Evolutionary conservation across 2,797 vertebrate species (phyloP).

Genomic region (Acanthiza pusilla): DNA sequence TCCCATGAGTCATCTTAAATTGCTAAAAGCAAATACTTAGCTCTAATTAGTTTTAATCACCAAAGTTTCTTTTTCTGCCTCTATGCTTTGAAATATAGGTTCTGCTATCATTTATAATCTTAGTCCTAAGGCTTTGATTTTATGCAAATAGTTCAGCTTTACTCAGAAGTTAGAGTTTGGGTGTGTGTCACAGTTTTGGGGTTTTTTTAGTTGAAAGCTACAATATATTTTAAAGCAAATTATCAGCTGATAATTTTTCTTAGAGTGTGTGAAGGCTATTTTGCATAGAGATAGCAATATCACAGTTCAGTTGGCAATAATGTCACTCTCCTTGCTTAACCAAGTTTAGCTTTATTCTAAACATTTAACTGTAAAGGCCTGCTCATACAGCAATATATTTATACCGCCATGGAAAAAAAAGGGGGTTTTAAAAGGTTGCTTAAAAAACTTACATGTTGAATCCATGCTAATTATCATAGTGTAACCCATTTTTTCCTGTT

Average conservation of each 20-base stretch:
- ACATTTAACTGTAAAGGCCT: background rate
- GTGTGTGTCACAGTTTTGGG: background rate
- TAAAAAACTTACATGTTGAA: background rate
- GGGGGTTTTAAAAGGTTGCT: background rate
- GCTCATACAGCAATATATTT: background rate
- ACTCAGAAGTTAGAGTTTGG: background rate
- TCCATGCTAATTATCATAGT: background rate
- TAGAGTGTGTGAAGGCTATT: background rate
- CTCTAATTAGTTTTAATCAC: constrained; percentile 58
- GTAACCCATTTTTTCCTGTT: background rate
- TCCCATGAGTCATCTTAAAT: constrained; percentile 30
- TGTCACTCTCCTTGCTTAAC: background rate
- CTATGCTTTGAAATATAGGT: constrained; percentile 15
- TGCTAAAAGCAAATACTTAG: constrained; percentile 55
- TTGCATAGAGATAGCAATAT: background rate
- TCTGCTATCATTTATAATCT: constrained; percentile 16
- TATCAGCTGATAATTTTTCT: background rate
- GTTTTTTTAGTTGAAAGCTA: background rate
- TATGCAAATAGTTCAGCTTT: constrained; percentile 22
- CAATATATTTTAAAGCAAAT: background rate
- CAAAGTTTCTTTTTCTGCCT: background rate
- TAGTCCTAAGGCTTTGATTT: constrained; percentile 39
- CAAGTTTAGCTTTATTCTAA: background rate
- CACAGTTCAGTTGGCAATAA: background rate
- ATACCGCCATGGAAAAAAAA: background rate